Base-by-base conservation (phyloP, 2,888 invertebrate species). In the Heliconius ethilla region DNA sequence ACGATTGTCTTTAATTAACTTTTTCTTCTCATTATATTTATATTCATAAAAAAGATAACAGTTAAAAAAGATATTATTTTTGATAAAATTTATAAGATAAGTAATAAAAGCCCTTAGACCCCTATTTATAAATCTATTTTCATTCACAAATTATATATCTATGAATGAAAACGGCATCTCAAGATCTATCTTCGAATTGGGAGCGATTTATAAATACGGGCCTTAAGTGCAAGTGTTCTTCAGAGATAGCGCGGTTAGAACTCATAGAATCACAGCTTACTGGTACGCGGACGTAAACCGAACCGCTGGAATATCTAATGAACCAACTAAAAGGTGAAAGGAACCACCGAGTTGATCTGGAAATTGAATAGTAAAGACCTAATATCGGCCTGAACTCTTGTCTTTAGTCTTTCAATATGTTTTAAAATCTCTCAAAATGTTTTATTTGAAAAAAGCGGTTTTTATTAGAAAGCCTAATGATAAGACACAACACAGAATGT, bases 241-340 rank as follows among this genome's bases (percentile, higher is more conserved):
- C 25, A 65, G 78, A 76, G 81, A 81, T 81, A 81, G 78, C 78
- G 73, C 72, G 55, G 75, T 55, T 79, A 79, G 78, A 76, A 75
- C 78, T 75, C 75, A 76, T 75, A 75, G 66, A 72, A 62, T 67
- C 76, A 70, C 72, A 69, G 75, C 76, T 62, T 72, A 72, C 55
- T n/a, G 13, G 70, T 72, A 72, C 33, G 75, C 62, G 75, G 72
- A 29, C 72, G 22, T 59, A 74, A 76, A 76, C 78, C 76, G 37
- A 76, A 79, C 79, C 73, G 73, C 73, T 37, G 69, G 76, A 76
- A 76, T 79, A 76, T 73, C 74, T 79, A 79, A 79, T 79, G 72
- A 78, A 72, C 72, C 63, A 25, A 29, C 76, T 76, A 55, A 63
- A 76, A 62, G 25, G 76, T 22, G 63, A 72, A 72, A 66, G 72